Evolutionary conservation across 2,888 invertebrate genomes (phyloP).

Genomic region (Plutella xylostella): DNA sequence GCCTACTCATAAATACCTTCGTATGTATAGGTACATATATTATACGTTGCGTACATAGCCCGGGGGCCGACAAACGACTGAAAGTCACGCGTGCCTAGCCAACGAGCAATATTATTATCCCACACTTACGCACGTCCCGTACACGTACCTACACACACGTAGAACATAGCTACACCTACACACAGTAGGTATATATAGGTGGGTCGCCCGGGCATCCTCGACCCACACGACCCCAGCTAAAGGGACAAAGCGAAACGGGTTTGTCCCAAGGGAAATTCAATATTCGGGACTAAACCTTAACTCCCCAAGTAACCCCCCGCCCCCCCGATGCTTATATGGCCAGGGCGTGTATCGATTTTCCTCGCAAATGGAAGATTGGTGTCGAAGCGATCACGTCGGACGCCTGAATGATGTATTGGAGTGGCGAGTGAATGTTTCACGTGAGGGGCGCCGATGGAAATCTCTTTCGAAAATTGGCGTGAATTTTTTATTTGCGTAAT

Average conservation of each 20-base stretch:
- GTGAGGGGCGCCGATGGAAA: conserved; percentile 44
- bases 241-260: conserved; percentile 71
- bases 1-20: conserved; percentile 41
- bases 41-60: conserved; percentile 38
- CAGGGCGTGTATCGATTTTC: conserved; percentile 70
- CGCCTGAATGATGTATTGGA: conserved; percentile 68
- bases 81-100: conserved; percentile 62
- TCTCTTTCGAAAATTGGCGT: conserved; percentile 49
- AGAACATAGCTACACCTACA: not conserved
- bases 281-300: conserved; percentile 72
- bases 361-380: conserved; percentile 70
- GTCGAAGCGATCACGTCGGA: conserved; percentile 64
- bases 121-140: conserved; percentile 58
- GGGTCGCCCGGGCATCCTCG: conserved; percentile 55
- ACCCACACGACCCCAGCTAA: conserved; percentile 66
- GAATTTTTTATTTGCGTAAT: conserved; percentile 63
- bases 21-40: conserved; percentile 25
- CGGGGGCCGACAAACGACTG: conserved; percentile 58
- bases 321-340: conserved; percentile 71
- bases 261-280: conserved; percentile 72
- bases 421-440: conserved; percentile 61
- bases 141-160: conserved; percentile 23
- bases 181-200: conserved; percentile 6
- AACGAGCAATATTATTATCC: conserved; percentile 65
- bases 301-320: conserved; percentile 68